Conservation (phyloP, 1,140 invertebrate species). For the Caenorhabditis inopinata region DNA sequence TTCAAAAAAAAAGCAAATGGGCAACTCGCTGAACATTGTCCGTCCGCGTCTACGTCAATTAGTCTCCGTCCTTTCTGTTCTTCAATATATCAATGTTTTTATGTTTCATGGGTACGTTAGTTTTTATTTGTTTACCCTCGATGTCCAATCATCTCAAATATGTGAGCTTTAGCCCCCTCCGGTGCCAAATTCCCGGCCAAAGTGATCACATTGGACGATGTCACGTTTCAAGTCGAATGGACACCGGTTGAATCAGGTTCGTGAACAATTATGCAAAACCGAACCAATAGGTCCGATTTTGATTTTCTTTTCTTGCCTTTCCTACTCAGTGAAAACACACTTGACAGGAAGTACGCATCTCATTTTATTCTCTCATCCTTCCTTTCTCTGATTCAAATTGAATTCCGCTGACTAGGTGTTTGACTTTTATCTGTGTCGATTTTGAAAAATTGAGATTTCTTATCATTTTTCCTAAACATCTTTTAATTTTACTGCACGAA, state of each 20-base stretch:
- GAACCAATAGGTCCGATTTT: not conserved
- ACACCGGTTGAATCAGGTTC: constrained; percentile 72
- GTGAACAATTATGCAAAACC: constrained; percentile 27
- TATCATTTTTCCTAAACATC: no score
- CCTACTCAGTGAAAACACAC: not conserved
- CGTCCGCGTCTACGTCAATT: constrained; percentile 37
- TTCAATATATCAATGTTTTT: constrained; percentile 34
- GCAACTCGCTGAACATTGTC: no score
- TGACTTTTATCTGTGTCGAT: not conserved
- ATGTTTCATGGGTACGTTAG: constrained; percentile 19
- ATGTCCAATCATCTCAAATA: not conserved
- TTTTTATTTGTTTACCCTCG: constrained; percentile 25
- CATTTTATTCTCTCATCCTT: not conserved
- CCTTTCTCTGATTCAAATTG: not conserved
- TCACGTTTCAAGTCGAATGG: constrained; percentile 70
- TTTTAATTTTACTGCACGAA: no score
- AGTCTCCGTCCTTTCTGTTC: constrained; percentile 19
- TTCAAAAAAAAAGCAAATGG: no score
- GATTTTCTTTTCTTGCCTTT: constrained; percentile 5
- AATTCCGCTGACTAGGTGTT: not conserved
- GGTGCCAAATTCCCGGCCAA: constrained; percentile 65
- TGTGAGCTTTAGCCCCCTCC: constrained; percentile 65
- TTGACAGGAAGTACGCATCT: not conserved
- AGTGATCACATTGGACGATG: constrained; percentile 62
- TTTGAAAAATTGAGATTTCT: no score